Percentiles rank a stretch among this genome's conserved stretches.
Conservation (phyloP, 2,113 vertebrate genomes). For the Esox niger region DNA sequence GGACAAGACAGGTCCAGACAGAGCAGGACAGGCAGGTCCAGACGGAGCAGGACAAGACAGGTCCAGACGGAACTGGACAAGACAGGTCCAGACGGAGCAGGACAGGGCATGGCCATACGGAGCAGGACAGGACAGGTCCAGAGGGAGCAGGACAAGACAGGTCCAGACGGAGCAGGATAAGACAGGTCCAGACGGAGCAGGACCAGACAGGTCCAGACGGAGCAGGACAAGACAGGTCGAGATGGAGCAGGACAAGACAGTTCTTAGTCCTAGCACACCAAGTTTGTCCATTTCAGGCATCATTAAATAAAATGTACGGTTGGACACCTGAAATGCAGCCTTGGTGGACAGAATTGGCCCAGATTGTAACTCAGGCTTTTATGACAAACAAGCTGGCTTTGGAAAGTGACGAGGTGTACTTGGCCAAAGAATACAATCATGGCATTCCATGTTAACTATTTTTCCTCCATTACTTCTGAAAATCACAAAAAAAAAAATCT, state of each 20-base stretch:
- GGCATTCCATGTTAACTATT: slow-evolving; percentile 48
- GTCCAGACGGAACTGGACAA: too few species aligned
- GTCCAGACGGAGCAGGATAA: too few species aligned
- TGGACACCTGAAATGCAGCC: slow-evolving; percentile 47
- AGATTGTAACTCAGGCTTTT: slow-evolving; percentile 59
- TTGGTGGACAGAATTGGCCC: slow-evolving; percentile 50
- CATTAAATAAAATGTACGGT: slow-evolving; percentile 48
- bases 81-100: too few species aligned
- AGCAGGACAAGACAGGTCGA: too few species aligned
- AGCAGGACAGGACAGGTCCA: too few species aligned
- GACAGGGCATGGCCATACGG: too few species aligned
- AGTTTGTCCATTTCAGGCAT: slow-evolving; percentile 52
- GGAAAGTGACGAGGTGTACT: slow-evolving; percentile 56
- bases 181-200: too few species aligned
- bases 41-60: too few species aligned
- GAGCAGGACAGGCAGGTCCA: too few species aligned
- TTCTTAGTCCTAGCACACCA: slow-evolving; percentile 40
- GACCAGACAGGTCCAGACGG: slow-evolving; percentile 8
- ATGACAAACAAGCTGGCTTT: slow-evolving; percentile 61
- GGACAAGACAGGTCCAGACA: too few species aligned
- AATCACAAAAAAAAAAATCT: slow-evolving; percentile 28
- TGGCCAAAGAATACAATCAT: slow-evolving; percentile 45
- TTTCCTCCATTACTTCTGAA: slow-evolving; percentile 33
- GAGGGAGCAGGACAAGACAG: too few species aligned
- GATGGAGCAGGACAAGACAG: too few species aligned